phyloP scores from a whole-genome alignment of 2,797 vertebrate genomes.

The Sebastes minor region DNA sequence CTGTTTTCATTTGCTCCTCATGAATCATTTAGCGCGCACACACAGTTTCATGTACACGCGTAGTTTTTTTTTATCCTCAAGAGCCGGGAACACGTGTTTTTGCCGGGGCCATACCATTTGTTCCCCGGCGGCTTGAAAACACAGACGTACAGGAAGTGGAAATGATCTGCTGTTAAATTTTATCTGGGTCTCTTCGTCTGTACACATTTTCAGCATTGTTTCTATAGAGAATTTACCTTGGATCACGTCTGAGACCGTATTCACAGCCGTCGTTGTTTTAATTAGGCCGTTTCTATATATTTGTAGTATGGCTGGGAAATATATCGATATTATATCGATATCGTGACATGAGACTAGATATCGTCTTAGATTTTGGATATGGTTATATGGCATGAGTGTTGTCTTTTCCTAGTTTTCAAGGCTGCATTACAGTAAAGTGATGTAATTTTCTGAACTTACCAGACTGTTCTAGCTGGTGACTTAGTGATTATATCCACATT shows the following conservation, averaged over 20 bases:
- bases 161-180: slow-evolving; percentile 17
- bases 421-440: no score
- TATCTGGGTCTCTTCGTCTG: slow-evolving; percentile 26
- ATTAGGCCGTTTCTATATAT: not conserved
- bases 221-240: slow-evolving; percentile 13
- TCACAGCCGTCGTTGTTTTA: not conserved
- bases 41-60: slow-evolving; percentile 60
- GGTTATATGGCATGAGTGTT: no score
- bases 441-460: no score
- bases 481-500: no score
- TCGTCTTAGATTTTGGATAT: no score
- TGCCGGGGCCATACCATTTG: slow-evolving; percentile 42
- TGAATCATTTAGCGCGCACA: slow-evolving; percentile 76
- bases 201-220: not conserved
- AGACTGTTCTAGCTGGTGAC: no score
- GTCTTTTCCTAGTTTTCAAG: no score
- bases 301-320: not conserved
- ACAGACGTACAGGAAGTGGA: slow-evolving; percentile 32
- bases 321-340: no score
- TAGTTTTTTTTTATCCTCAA: slow-evolving; percentile 33
- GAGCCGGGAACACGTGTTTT: slow-evolving; percentile 61
- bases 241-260: not conserved
- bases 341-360: no score
- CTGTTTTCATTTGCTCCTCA: slow-evolving; percentile 73
- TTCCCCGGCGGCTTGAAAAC: slow-evolving; percentile 51